These are phyloP conservation scores for Addax nasomaculatus DNA, from an alignment of 2,113 vertebrate species.

Conservation along the genomic window DNA sequence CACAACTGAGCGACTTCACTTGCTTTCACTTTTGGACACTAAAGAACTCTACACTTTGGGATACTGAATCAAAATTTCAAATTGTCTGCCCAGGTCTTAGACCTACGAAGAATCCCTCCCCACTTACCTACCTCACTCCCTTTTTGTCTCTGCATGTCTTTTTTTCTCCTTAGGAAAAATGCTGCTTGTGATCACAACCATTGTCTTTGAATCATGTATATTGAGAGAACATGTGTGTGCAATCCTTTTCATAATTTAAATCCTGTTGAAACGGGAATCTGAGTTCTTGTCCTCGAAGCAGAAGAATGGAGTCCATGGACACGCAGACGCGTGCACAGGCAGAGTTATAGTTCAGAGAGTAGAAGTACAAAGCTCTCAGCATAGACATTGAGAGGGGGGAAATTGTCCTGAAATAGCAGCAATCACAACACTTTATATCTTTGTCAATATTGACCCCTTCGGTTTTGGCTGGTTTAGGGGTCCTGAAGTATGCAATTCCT, in stretches of 20 bases:
- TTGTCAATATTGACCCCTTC: background rate
- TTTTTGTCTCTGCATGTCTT: background rate
- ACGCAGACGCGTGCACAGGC: fast-evolving
- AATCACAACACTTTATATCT: background rate
- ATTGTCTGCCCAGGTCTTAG: background rate
- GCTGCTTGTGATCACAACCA: background rate
- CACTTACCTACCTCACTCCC: background rate
- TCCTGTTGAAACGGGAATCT: background rate
- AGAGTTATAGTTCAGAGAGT: background rate
- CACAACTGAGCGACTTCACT: background rate
- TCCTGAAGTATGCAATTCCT: background rate
- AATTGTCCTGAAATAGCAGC: background rate
- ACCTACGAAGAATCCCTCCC: background rate
- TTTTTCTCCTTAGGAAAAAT: too few relatives aligned
- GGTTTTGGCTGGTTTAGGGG: background rate
- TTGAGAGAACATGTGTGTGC: background rate
- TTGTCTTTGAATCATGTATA: background rate
- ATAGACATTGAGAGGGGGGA: background rate
- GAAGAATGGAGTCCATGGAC: background rate
- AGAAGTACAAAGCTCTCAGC: background rate
- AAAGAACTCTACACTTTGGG: background rate
- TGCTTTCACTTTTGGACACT: background rate
- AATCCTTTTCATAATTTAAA: background rate
- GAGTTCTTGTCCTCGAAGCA: background rate
- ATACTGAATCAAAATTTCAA: background rate